phyloP scores from a whole-genome alignment of 2,888 invertebrate species.

The Hyalella azteca region DNA sequence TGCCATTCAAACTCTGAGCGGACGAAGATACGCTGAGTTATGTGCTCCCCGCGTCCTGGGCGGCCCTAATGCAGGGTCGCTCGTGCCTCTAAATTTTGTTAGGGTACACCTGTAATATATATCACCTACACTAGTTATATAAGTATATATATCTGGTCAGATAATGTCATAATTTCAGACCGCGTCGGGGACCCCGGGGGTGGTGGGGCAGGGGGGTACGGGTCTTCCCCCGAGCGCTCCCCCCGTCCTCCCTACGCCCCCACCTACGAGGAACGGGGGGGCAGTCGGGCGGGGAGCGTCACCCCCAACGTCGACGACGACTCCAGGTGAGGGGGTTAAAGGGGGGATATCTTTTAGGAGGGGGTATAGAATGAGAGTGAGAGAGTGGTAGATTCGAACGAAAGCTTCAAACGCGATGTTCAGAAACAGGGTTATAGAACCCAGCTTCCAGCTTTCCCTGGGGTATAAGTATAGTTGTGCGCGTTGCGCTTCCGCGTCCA shows the following conservation, averaged over 20 bases:
- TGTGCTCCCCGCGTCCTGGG: background rate
- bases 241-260: slow-evolving; percentile 68
- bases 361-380: no score
- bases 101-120: background rate
- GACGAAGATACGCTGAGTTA: background rate
- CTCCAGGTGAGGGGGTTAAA: slow-evolving; percentile 64
- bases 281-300: slow-evolving; percentile 64
- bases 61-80: background rate
- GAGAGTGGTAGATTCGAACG: no score
- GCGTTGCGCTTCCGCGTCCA: no score
- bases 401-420: no score
- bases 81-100: background rate
- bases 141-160: background rate
- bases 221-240: slow-evolving; percentile 82
- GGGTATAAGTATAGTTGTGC: no score
- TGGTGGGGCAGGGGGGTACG: slow-evolving; percentile 70
- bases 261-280: slow-evolving; percentile 64
- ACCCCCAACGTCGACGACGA: slow-evolving; percentile 93
- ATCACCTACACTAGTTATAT: background rate
- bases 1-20: no score
- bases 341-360: no score
- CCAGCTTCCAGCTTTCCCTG: no score
- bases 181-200: background rate
- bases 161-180: background rate
- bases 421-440: no score